These are phyloP conservation scores for Sardinella longiceps DNA, from an alignment of 2,797 vertebrate genomes.

Conservation along the genomic window DNA sequence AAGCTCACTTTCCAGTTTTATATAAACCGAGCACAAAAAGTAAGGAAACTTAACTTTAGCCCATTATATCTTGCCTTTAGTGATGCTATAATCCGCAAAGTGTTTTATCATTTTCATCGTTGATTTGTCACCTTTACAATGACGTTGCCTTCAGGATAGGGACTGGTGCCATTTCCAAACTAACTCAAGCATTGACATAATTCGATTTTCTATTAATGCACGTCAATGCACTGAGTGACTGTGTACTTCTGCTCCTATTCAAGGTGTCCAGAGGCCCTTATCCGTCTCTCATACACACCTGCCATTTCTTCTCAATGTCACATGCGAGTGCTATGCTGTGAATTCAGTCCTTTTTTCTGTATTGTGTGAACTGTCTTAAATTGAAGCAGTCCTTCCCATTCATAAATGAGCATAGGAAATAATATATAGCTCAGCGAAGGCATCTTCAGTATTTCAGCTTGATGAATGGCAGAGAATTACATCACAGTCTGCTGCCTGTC, in stretches of 20 bases:
- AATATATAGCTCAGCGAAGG: not conserved
- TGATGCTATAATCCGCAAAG: too few relatives aligned
- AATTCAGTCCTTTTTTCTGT: not conserved
- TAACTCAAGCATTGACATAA: too few relatives aligned
- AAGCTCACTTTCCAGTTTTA: too few relatives aligned
- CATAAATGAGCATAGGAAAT: not conserved
- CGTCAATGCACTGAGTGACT: not conserved
- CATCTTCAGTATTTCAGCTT: constrained; percentile 1
- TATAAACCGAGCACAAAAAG: too few relatives aligned
- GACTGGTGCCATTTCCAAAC: too few relatives aligned
- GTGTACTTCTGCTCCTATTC: not conserved
- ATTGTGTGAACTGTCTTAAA: not conserved
- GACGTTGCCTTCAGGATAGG: too few relatives aligned
- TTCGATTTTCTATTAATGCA: too few relatives aligned
- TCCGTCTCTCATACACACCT: not conserved
- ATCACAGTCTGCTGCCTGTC: not conserved
- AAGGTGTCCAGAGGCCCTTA: not conserved
- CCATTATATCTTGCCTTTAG: too few relatives aligned
- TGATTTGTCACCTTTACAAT: too few relatives aligned
- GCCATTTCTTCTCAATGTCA: not conserved
- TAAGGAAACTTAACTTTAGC: too few relatives aligned
- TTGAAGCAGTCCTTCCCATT: not conserved
- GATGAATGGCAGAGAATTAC: not conserved
- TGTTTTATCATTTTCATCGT: too few relatives aligned
- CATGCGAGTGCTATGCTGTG: not conserved